Conservation (phyloP, 2,113 vertebrate species). For the Phrynosoma blainvillii region DNA sequence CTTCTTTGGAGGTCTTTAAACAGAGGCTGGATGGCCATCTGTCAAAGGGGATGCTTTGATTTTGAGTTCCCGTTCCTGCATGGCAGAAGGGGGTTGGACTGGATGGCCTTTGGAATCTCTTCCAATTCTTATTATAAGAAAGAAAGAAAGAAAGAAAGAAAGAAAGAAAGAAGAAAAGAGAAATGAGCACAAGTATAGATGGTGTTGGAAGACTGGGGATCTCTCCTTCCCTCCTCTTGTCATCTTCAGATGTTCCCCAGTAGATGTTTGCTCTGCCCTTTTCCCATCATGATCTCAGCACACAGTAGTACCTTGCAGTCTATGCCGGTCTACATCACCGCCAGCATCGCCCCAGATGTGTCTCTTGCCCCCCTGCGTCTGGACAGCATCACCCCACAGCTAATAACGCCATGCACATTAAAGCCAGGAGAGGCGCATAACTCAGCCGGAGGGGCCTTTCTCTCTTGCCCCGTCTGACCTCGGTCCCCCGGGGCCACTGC, state of each 20-base stretch:
- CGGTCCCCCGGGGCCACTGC: not conserved
- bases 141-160: not conserved
- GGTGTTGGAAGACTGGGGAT: too few relatives aligned
- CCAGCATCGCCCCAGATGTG: conserved; percentile 15
- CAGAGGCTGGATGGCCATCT: too few relatives aligned
- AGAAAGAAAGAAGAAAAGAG: not conserved
- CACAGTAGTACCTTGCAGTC: not conserved
- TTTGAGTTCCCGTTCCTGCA: too few relatives aligned
- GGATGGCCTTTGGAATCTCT: too few relatives aligned
- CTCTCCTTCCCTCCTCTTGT: not conserved
- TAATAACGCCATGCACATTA: conserved; percentile 9
- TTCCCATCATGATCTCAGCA: too few relatives aligned
- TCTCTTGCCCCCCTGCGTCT: conserved; percentile 2
- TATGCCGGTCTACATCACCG: not conserved
- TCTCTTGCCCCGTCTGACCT: conserved; percentile 16
- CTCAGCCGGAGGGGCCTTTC: not conserved
- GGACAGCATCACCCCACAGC: conserved; percentile 22
- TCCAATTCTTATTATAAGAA: too few relatives aligned
- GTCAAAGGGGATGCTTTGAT: too few relatives aligned
- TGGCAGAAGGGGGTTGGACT: too few relatives aligned
- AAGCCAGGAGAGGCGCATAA: not conserved
- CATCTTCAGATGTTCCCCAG: not conserved
- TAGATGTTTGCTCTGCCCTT: too few relatives aligned
- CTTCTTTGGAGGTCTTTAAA: too few relatives aligned
- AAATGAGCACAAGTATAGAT: not conserved